These are phyloP conservation scores for Rutilus rutilus DNA, from an alignment of 2,113 vertebrate genomes.

Conservation along the genomic window DNA sequence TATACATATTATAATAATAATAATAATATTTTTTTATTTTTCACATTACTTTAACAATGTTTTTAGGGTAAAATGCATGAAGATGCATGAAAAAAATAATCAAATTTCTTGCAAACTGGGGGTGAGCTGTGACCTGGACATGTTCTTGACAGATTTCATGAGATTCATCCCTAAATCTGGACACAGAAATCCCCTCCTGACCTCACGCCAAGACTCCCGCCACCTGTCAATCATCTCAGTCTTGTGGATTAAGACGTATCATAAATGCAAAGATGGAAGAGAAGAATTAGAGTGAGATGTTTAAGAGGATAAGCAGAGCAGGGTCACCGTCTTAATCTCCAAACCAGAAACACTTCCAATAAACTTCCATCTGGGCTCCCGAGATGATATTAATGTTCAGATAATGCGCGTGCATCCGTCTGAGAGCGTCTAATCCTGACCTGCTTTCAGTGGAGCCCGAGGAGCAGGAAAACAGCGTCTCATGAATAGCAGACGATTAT, in stretches of 20 bases:
- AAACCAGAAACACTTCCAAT: constrained; percentile 52
- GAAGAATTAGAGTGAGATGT: constrained; percentile 50
- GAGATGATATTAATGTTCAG: constrained; percentile 49
- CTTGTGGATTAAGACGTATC: constrained; percentile 64
- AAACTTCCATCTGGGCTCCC: constrained; percentile 53
- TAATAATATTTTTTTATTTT: too few relatives aligned
- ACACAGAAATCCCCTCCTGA: constrained; percentile 18
- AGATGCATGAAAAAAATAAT: too few relatives aligned
- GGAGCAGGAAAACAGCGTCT: constrained; percentile 48
- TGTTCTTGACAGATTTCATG: neutral
- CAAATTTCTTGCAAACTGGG: neutral
- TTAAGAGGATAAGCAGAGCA: constrained; percentile 64
- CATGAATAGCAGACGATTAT: constrained; percentile 61
- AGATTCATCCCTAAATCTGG: neutral
- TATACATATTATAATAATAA: too few relatives aligned
- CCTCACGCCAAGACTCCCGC: constrained; percentile 10
- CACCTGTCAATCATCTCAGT: constrained; percentile 47
- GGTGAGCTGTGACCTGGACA: neutral
- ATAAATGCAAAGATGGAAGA: constrained; percentile 62
- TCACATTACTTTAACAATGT: too few relatives aligned
- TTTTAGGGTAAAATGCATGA: too few relatives aligned
- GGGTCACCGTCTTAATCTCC: constrained; percentile 58
- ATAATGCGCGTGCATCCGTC: too few relatives aligned
- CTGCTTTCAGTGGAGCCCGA: constrained; percentile 50
- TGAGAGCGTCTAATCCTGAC: constrained; percentile 58